These are phyloP conservation scores for Sebastes cheni DNA, from an alignment of 2,797 vertebrate genomes.

Conservation along the genomic window DNA sequence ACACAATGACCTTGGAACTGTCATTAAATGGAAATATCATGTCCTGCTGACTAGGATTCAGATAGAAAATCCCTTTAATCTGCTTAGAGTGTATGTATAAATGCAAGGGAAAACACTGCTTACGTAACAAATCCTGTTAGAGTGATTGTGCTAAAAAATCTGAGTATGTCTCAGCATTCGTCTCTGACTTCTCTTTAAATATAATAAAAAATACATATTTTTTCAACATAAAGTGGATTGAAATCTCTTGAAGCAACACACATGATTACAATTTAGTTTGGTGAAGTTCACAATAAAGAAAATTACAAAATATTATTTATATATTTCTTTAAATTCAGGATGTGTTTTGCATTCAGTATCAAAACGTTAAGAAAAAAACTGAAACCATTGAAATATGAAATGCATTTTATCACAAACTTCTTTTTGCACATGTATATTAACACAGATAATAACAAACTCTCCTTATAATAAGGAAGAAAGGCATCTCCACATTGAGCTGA, in stretches of 20 bases:
- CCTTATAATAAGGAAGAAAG: conserved; percentile 52
- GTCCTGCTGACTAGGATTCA: conserved; percentile 58
- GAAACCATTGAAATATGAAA: conserved; percentile 30
- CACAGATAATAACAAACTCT: conserved; percentile 23
- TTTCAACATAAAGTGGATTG: not conserved
- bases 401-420: conserved; percentile 27
- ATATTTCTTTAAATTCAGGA: not conserved
- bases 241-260: not conserved
- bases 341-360: not conserved
- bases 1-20: conserved; percentile 8
- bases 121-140: conserved; percentile 76
- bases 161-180: conserved; percentile 59
- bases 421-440: conserved; percentile 17
- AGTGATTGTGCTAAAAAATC: conserved; percentile 67
- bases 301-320: not conserved
- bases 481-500: conserved; percentile 43
- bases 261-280: not conserved
- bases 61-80: conserved; percentile 73
- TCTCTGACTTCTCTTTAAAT: conserved; percentile 63
- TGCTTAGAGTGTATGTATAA: conserved; percentile 73
- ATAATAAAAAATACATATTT: not conserved
- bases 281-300: not conserved
- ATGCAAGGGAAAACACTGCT: conserved; percentile 62
- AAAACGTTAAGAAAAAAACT: conserved; percentile 24
- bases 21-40: conserved; percentile 74